Percentiles rank a stretch among this genome's conserved stretches.
Conservation (phyloP, 2,797 vertebrate species). For the Petrocephalus schoutedeni region DNA sequence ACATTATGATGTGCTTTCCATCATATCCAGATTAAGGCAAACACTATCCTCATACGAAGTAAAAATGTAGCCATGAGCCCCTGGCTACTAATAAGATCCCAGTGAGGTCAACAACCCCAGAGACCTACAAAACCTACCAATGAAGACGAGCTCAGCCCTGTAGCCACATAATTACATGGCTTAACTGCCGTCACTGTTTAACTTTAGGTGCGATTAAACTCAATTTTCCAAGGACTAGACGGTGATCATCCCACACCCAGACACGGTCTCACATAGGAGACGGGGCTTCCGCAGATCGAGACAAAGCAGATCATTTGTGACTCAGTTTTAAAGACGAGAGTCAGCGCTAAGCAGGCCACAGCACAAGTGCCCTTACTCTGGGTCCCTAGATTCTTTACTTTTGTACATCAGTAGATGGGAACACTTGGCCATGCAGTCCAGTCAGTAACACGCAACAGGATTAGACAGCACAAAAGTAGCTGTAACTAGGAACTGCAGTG, state of each 20-base stretch:
- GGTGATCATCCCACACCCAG: neutral
- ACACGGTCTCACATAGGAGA: neutral
- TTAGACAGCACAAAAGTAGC: neutral
- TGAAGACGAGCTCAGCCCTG: neutral
- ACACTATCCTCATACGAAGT: neutral
- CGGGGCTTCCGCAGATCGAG: neutral
- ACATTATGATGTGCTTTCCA: neutral
- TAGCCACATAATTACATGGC: conserved; percentile 10
- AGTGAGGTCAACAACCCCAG: neutral
- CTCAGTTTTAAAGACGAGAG: neutral
- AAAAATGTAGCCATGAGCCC: neutral
- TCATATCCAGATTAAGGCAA: neutral
- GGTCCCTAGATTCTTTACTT: neutral
- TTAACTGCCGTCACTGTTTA: conserved; percentile 19
- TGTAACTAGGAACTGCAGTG: neutral
- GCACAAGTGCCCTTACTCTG: neutral
- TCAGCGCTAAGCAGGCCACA: neutral
- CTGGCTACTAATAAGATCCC: neutral
- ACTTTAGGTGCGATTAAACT: conserved; percentile 13
- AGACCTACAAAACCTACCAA: neutral
- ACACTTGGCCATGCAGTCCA: neutral
- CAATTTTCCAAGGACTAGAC: neutral
- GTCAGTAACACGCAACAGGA: neutral
- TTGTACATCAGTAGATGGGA: neutral
- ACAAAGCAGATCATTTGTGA: neutral